These are phyloP conservation scores for Phoeniculus purpureus DNA, from an alignment of 2,797 vertebrate genomes.

Conservation along the genomic window DNA sequence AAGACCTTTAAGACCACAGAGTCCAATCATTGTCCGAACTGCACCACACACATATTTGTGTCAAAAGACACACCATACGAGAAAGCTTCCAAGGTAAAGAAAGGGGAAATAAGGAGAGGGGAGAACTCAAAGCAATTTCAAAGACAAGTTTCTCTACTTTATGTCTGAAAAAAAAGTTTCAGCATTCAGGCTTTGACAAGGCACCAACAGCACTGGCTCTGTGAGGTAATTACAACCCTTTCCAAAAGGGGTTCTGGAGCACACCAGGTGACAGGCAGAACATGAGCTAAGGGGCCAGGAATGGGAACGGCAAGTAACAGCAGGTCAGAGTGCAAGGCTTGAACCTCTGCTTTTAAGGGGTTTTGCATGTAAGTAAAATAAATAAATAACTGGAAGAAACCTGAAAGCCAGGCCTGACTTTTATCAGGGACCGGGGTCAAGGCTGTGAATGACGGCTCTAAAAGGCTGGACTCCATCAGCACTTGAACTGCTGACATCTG, in stretches of 20 bases:
- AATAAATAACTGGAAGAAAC: neutral
- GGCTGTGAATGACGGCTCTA: neutral
- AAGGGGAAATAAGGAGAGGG: neutral
- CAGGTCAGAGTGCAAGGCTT: neutral
- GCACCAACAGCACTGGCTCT: neutral
- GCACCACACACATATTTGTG: too few species aligned
- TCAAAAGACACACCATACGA: accelerated
- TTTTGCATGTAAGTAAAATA: neutral
- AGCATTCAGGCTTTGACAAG: neutral
- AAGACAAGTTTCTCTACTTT: neutral
- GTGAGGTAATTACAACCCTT: neutral
- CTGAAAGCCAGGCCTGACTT: neutral
- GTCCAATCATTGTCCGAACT: too few species aligned
- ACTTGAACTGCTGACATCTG: neutral
- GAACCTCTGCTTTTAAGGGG: neutral
- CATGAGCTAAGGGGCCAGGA: neutral
- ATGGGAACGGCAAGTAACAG: neutral
- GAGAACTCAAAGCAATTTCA: neutral
- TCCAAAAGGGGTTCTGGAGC: constrained; percentile 1
- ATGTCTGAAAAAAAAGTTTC: neutral
- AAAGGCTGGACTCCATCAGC: constrained; percentile 34
- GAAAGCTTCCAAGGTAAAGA: neutral
- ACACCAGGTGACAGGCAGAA: neutral
- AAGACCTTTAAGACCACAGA: too few species aligned
- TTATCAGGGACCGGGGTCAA: neutral